Base-by-base conservation (phyloP, 1,140 invertebrate genomes). In the Choristoneura fumiferana region DNA sequence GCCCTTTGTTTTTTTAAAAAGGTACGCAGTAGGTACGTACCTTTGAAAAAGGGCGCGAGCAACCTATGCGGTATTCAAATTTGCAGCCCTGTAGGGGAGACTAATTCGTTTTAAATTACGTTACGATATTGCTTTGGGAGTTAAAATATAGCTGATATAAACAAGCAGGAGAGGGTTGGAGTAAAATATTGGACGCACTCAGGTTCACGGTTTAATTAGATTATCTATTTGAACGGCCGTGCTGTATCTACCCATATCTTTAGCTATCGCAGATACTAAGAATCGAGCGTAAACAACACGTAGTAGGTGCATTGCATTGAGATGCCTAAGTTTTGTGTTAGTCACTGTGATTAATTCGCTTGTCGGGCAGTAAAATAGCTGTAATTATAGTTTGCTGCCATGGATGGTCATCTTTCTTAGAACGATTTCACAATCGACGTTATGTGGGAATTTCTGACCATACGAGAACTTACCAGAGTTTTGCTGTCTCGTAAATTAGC, bases 31-130 rank as follows among this genome's bases (percentile, higher is more conserved):
- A n/a, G n/a, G n/a, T 54, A 57, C 54, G 64, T 77, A 73, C 65
- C 64, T 71, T 62, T 57, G 52, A 66, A 70, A 78, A 76, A 67
- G 78, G 84, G 84, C 77, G 80, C 71, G 77, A 81, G 78, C 71
- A 69, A 72, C 62, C 61, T 57, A 60, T 62, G 71, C 64, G 67
- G 73, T 84, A 87, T 87, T 84, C 82, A 88, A 88, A 88, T 88
- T 81, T 74, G 62, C 64, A 66, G 76, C 76, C 62, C 69, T 49
- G 75, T 74, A 75, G 83, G 81, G 83, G 81, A 77, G 70, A 72
- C 82, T 87, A 88, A 88, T 87, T 88, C 75, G 82, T 85, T 87
- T 88, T 81, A 88, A 87, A 88, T 88, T 88, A 84, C 82, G 76
- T 85, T 85, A 87, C 79, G 82, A 85, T 87, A 88, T 87, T 88